phyloP scores from a whole-genome alignment of 1,140 invertebrate species.

The Branchinecta lindahli region DNA sequence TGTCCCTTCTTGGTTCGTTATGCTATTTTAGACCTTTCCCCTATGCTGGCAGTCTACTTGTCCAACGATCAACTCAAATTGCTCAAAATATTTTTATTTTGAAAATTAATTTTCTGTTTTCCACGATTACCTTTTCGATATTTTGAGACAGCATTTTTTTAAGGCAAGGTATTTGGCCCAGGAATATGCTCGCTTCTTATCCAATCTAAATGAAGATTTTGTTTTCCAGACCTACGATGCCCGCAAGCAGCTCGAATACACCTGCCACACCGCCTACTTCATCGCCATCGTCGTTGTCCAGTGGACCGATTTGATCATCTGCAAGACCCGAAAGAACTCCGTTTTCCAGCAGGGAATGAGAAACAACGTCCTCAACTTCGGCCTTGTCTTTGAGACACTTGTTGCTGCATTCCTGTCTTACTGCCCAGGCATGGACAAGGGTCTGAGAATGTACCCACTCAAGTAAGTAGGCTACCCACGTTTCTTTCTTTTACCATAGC shows the following conservation, averaged over 20 bases:
- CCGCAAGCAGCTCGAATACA: slow-evolving; percentile 46
- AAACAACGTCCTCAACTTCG: slow-evolving; percentile 48
- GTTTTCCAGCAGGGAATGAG: slow-evolving; percentile 52
- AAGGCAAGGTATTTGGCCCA: too few relatives aligned
- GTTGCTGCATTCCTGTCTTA: slow-evolving; percentile 52
- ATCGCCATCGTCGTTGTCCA: slow-evolving; percentile 50
- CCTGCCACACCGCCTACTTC: slow-evolving; percentile 51
- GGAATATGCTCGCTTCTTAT: too few relatives aligned
- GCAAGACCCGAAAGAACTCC: slow-evolving; percentile 46
- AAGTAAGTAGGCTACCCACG: slow-evolving; percentile 52
- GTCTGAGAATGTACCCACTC: slow-evolving; percentile 86
- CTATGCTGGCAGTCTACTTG: too few relatives aligned
- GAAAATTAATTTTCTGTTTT: too few relatives aligned
- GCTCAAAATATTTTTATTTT: too few relatives aligned
- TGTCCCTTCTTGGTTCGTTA: too few relatives aligned
- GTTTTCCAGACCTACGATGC: slow-evolving; percentile 44
- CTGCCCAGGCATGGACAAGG: slow-evolving; percentile 59
- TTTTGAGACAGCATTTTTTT: too few relatives aligned
- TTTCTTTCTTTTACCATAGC: too few relatives aligned
- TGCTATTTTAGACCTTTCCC: too few relatives aligned
- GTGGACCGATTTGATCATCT: slow-evolving; percentile 53
- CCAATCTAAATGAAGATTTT: too few relatives aligned
- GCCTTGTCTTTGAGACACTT: slow-evolving; percentile 52
- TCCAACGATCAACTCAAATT: too few relatives aligned
- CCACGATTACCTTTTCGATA: too few relatives aligned